These are phyloP conservation scores for Grantiella picta DNA, from an alignment of 2,113 vertebrate genomes.

Conservation along the genomic window DNA sequence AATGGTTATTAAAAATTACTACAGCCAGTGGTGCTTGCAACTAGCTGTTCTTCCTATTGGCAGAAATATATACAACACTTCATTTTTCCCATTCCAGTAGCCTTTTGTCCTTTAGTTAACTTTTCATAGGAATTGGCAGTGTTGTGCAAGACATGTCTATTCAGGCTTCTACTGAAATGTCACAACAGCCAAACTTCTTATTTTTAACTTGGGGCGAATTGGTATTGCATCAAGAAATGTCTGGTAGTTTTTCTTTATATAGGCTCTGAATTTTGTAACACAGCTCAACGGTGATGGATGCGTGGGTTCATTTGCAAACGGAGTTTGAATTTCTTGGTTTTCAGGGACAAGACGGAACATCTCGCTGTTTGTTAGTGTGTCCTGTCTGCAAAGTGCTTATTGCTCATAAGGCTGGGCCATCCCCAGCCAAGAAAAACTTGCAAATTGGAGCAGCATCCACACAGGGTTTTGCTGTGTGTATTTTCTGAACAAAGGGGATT, in stretches of 20 bases:
- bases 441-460: not conserved
- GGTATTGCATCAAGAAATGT: slow-evolving; percentile 67
- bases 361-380: rapidly evolving
- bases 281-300: not conserved
- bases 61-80: not conserved
- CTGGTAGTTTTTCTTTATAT: slow-evolving; percentile 70
- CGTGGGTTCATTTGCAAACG: not conserved
- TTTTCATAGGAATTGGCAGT: slow-evolving; percentile 23
- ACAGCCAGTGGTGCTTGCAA: not conserved
- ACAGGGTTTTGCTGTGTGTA: rapidly evolving
- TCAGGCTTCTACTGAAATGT: slow-evolving; percentile 43
- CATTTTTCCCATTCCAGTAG: not conserved
- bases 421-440: not conserved
- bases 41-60: not conserved
- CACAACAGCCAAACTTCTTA: slow-evolving; percentile 59
- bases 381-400: rapidly evolving
- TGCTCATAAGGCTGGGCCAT: rapidly evolving
- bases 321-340: not conserved
- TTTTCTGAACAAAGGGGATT: not conserved
- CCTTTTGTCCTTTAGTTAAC: slow-evolving; percentile 11
- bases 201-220: slow-evolving; percentile 54
- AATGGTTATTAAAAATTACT: not conserved
- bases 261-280: slow-evolving; percentile 40
- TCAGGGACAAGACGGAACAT: not conserved
- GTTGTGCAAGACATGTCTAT: slow-evolving; percentile 39